Base-by-base conservation (phyloP, 2,113 vertebrate species). In the Bubo bubo region DNA sequence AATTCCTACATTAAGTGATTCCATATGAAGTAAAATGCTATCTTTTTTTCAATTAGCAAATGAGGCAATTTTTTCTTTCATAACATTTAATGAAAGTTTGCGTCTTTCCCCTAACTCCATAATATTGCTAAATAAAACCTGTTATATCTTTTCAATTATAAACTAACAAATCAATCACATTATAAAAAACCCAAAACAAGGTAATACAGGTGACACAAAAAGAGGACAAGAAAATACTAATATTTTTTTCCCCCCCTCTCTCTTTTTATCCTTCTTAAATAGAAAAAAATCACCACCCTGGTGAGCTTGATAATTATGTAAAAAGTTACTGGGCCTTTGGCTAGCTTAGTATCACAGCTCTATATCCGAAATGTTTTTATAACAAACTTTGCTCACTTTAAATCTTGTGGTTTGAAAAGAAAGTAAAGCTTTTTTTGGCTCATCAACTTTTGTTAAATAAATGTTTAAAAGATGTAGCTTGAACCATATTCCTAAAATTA, bases 381-480 rank as follows among this genome's bases (percentile, higher is more conserved):
- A 97, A 96, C 93, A 97, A 98, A 97, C 96, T 97, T 87, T 77
- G 97, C 96, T 97, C 94, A 92, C 60, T 96, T 96, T 95, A 97
- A 82, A 97, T 96, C 88, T 96, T 81, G 91, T 97, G 92, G 97
- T 94, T 92, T 95, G 96, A 97, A 98, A 98, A 96, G 94, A 98
- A 98, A 98, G 97, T 98, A 98, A 97, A 98, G 96, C 43, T 89
- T 79, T 96, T 97, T 98, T 98, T 98, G 98, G 98, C 98, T 98
- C 98, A 97, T 98, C 97, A 96, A 98, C 97, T 97, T 97, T 98
- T 95, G 97, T 98, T 98, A 98, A 98, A 98, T 98, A 98, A 97
- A 97, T 19, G 30, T 97, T 98, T 96, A 98, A 98, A 98, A 98
- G 98, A 97, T 97, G 96, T 96, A 98, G 94, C 88, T 98, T 95